phyloP scores from a whole-genome alignment of 1,140 invertebrate genomes.

The Papilio glaucus region DNA sequence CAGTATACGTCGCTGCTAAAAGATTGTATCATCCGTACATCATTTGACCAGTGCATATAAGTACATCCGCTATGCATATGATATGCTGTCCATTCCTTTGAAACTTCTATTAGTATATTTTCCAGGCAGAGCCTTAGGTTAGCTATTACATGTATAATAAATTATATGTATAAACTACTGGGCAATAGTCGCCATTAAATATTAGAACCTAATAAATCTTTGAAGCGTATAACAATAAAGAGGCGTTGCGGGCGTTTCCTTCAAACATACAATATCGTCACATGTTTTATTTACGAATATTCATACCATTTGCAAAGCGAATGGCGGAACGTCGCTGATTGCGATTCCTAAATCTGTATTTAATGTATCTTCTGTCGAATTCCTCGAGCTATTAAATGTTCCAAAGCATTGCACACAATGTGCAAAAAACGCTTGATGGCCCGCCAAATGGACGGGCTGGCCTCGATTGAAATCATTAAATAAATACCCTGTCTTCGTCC shows the following conservation, averaged over 20 bases:
- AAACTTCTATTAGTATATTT: too few relatives aligned
- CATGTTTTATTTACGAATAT: neutral
- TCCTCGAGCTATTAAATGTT: conserved; percentile 27
- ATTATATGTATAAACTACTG: too few relatives aligned
- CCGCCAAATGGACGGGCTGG: conserved; percentile 24
- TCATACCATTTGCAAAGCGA: neutral
- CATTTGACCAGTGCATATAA: too few relatives aligned
- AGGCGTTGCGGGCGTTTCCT: neutral
- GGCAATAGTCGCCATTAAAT: too few relatives aligned
- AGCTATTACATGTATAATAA: too few relatives aligned
- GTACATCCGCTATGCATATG: too few relatives aligned
- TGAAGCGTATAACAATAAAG: neutral
- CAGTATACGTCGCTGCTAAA: neutral
- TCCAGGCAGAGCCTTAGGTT: too few relatives aligned
- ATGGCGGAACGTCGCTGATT: conserved; percentile 2
- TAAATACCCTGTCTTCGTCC: conserved; percentile 45
- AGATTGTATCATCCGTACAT: too few relatives aligned
- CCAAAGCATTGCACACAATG: conserved; percentile 32
- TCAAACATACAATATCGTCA: neutral
- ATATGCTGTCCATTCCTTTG: too few relatives aligned
- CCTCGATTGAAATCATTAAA: conserved; percentile 44
- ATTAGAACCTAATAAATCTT: too few relatives aligned
- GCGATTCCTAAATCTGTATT: conserved; percentile 30
- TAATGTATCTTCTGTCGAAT: conserved; percentile 31
- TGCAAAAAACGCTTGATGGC: conserved; percentile 29